Conservation (phyloP, 2,113 vertebrate genomes). For the Sinocyclocheilus maitianheensis region DNA sequence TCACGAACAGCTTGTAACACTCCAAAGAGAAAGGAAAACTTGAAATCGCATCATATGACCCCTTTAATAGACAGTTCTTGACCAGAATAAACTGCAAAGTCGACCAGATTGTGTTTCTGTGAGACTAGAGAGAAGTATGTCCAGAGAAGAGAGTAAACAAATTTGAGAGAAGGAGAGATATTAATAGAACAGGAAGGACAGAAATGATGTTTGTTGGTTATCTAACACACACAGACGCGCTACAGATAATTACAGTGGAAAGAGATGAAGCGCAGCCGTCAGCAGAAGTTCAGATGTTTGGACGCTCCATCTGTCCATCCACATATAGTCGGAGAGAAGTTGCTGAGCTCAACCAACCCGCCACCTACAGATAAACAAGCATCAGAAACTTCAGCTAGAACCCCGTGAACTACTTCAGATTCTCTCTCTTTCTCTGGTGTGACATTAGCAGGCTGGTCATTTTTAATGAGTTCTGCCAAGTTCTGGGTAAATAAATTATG, state of each 20-base stretch:
- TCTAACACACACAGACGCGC: slow-evolving; percentile 5
- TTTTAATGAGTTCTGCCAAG: slow-evolving; percentile 54
- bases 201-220: neutral
- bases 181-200: neutral
- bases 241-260: slow-evolving; percentile 41
- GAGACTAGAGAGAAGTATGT: neutral
- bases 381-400: slow-evolving; percentile 27
- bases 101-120: neutral
- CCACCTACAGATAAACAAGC: slow-evolving; percentile 36
- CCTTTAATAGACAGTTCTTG: neutral
- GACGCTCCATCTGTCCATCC: neutral
- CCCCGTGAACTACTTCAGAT: slow-evolving; percentile 9
- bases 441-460: slow-evolving; percentile 52
- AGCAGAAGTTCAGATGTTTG: slow-evolving; percentile 43
- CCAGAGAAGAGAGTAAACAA: neutral
- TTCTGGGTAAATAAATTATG: slow-evolving; percentile 56
- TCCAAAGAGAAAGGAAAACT: no score
- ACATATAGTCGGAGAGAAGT: neutral
- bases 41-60: no score
- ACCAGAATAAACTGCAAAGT: neutral
- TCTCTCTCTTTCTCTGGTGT: slow-evolving; percentile 30
- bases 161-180: neutral
- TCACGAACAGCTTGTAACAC: no score
- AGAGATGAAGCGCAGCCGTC: slow-evolving; percentile 13
- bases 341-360: slow-evolving; percentile 49